phyloP scores from a whole-genome alignment of 2,888 invertebrate genomes.

The Plagiodera versicolora region DNA sequence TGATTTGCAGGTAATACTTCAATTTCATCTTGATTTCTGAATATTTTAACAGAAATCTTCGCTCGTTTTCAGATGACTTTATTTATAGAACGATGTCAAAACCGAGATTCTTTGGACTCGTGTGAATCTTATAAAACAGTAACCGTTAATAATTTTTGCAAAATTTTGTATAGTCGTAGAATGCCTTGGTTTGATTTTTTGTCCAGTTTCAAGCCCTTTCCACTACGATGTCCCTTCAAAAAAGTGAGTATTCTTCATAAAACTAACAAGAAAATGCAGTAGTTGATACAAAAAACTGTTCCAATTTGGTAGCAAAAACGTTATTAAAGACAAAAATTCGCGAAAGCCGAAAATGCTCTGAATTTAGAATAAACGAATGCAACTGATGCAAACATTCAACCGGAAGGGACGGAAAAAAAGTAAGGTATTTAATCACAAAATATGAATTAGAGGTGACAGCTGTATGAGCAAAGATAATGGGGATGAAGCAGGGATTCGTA shows the following conservation, averaged over 20 bases:
- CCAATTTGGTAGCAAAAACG: no score
- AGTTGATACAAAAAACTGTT: no score
- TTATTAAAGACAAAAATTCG: no score
- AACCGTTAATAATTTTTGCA: slow-evolving; percentile 39
- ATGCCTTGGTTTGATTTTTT: slow-evolving; percentile 40
- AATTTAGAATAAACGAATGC: not conserved
- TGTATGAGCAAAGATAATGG: not conserved
- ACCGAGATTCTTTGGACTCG: slow-evolving; percentile 41
- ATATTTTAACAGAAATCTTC: no score
- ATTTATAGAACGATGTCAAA: slow-evolving; percentile 37
- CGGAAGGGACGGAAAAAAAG: not conserved
- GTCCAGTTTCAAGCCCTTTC: slow-evolving; percentile 31
- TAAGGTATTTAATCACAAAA: slow-evolving; percentile 1
- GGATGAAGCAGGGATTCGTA: not conserved
- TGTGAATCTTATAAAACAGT: slow-evolving; percentile 44
- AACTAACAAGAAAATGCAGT: no score
- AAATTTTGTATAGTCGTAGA: slow-evolving; percentile 31
- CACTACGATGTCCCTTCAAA: slow-evolving; percentile 38
- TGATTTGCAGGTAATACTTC: not conserved
- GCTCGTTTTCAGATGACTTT: slow-evolving; percentile 35
- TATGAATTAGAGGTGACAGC: not conserved
- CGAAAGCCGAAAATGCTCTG: not conserved
- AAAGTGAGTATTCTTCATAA: slow-evolving; percentile 39
- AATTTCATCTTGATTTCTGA: no score
- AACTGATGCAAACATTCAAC: not conserved